Conservation (phyloP, 2,113 vertebrate genomes). For the Spheniscus mendiculus region DNA sequence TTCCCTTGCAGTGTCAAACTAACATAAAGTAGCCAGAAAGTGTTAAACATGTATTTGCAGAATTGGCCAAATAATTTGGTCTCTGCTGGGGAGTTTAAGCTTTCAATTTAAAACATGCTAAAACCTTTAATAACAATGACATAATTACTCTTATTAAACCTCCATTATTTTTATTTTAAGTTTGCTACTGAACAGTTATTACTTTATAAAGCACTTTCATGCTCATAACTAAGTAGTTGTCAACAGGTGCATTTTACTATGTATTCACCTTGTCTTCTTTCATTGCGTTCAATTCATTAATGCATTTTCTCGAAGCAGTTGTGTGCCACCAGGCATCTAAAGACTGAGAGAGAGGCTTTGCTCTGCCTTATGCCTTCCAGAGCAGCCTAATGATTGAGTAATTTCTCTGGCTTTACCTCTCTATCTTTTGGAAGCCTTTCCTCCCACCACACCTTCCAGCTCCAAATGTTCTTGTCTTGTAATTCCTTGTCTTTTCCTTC, state of each 20-base stretch:
- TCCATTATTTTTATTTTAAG: background rate
- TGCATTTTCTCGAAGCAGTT: rapidly evolving
- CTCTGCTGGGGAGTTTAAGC: background rate
- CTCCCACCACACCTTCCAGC: background rate
- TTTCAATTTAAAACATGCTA: background rate
- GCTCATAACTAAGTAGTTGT: background rate
- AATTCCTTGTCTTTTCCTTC: background rate
- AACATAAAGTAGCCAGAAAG: background rate
- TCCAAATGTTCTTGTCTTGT: background rate
- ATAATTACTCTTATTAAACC: background rate
- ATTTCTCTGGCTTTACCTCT: background rate
- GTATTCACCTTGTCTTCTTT: background rate
- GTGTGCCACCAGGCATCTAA: background rate
- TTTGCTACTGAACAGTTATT: background rate
- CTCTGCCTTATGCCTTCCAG: background rate
- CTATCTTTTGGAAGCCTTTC: background rate
- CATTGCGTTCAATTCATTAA: background rate
- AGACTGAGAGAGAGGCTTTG: background rate
- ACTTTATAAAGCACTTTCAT: background rate
- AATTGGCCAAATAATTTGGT: background rate
- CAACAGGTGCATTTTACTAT: background rate
- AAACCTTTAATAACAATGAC: background rate
- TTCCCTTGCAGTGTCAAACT: background rate
- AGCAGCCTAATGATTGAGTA: background rate
- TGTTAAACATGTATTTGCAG: background rate